Evolutionary conservation across 2,888 invertebrate species (phyloP).

Genomic region (Himalopsyche anomala): DNA sequence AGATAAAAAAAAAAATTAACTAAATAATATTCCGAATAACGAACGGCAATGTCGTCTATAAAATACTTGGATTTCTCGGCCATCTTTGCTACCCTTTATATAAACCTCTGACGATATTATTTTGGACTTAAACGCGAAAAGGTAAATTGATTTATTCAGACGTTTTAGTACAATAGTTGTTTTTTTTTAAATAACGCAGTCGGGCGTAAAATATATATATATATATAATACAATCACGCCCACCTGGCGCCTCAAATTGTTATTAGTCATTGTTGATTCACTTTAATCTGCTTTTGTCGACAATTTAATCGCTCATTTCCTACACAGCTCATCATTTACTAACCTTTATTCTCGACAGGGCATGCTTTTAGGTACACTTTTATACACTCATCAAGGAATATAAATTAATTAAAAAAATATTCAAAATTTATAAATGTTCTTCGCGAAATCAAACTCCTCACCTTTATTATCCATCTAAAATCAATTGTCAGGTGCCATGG

Average conservation of each 20-base stretch:
- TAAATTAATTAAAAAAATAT: no score
- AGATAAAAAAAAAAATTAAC: no score
- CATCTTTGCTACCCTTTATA: no score
- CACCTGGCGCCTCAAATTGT: constrained; percentile 8
- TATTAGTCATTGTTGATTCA: constrained; percentile 52
- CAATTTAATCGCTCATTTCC: constrained; percentile 54
- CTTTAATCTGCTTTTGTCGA: constrained; percentile 55
- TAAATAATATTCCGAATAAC: no score
- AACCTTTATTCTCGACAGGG: constrained; percentile 22
- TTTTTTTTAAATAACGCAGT: background rate
- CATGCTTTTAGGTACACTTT: background rate
- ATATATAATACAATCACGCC: background rate
- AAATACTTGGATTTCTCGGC: no score
- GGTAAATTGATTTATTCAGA: background rate
- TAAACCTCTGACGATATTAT: no score
- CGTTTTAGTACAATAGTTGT: background rate
- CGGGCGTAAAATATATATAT: background rate
- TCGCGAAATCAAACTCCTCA: no score
- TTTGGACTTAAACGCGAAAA: no score
- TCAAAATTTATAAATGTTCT: no score
- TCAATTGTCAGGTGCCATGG: no score
- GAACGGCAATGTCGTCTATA: no score
- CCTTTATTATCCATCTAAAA: no score
- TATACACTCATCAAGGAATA: background rate
- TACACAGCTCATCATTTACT: constrained; percentile 51